Evolutionary conservation across 2,113 vertebrate genomes (phyloP).

Genomic region (Oriolus oriolus): DNA sequence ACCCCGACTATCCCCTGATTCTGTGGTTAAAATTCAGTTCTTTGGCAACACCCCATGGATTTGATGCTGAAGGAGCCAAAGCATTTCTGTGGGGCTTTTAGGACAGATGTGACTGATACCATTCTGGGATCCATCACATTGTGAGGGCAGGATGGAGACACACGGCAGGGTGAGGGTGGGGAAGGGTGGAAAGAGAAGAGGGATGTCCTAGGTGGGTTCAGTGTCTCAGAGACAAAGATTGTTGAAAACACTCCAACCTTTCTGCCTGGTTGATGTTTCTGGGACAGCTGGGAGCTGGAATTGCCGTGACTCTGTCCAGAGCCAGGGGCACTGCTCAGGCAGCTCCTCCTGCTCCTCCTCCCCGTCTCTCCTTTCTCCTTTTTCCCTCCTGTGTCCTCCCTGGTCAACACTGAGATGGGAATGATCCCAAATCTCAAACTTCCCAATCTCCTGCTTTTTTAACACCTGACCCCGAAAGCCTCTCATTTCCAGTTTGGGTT

Average conservation of each 20-base stretch:
- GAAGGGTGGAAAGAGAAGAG: neutral
- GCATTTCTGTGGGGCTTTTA: neutral
- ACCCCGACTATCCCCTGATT: neutral
- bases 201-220: neutral
- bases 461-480: neutral
- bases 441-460: neutral
- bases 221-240: neutral
- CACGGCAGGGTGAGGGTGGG: fast-evolving
- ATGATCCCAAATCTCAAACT: neutral
- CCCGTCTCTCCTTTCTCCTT: neutral
- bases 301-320: neutral
- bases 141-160: neutral
- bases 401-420: neutral
- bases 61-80: neutral
- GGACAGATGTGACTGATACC: neutral
- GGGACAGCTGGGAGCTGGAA: neutral
- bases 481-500: neutral
- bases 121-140: fast-evolving
- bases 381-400: neutral
- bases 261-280: neutral
- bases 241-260: neutral
- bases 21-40: neutral
- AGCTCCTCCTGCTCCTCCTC: neutral
- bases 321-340: neutral
- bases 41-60: neutral